Conservation (phyloP, 92 coral and sea anemone genomes). For the Palythoa heliodiscus region DNA sequence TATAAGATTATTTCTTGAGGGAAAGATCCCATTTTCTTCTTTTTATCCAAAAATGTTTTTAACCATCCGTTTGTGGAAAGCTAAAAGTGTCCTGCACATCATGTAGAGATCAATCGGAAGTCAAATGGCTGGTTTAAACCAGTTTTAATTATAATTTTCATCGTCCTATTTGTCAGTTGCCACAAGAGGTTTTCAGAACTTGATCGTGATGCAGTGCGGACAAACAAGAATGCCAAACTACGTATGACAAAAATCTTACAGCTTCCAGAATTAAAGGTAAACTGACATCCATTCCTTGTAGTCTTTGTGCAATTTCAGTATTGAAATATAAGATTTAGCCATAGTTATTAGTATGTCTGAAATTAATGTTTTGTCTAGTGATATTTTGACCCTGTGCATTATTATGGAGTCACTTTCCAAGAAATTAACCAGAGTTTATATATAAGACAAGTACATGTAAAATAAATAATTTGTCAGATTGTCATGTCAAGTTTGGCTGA, state of each 20-base stretch:
- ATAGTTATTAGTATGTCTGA: too few relatives aligned
- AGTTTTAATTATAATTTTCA: neutral
- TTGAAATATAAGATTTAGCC: too few relatives aligned
- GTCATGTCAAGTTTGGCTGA: too few relatives aligned
- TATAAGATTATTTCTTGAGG: neutral
- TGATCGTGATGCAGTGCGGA: constrained; percentile 77
- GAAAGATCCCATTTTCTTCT: neutral
- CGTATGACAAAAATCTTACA: constrained; percentile 73
- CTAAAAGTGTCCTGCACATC: too few relatives aligned
- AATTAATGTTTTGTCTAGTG: too few relatives aligned
- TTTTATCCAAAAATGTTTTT: too few relatives aligned
- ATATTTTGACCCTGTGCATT: neutral
- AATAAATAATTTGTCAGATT: too few relatives aligned
- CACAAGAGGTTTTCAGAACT: constrained; percentile 91
- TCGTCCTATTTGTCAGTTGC: constrained; percentile 58
- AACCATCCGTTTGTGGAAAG: too few relatives aligned
- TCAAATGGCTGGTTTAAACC: neutral
- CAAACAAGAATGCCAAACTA: constrained; percentile 91
- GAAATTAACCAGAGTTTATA: too few relatives aligned
- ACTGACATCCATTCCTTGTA: neutral
- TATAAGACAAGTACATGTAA: too few relatives aligned
- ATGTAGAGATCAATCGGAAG: neutral
- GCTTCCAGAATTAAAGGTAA: constrained; percentile 91
- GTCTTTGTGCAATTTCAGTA: too few relatives aligned
- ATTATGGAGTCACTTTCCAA: too few relatives aligned